Evolutionary conservation across 2,113 vertebrate species (phyloP).

Genomic region (Pelecanus crispus): DNA sequence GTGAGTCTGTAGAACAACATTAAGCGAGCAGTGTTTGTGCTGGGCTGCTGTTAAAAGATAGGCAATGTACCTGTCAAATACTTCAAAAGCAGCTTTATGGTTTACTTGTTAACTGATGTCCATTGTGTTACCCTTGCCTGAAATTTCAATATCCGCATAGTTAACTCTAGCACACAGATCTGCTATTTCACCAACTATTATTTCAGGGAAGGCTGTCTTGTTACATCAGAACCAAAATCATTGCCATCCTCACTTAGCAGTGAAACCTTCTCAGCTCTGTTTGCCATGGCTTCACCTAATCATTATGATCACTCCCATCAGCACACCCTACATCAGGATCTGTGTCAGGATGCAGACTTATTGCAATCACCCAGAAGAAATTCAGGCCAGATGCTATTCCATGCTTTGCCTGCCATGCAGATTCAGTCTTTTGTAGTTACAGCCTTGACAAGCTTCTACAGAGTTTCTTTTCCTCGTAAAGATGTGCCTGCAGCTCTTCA

Average conservation of each 20-base stretch:
- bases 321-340: background rate
- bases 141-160: background rate
- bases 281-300: background rate
- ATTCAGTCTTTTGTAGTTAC: background rate
- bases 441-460: background rate
- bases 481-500: background rate
- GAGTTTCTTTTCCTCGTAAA: background rate
- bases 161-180: background rate
- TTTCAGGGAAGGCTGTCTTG: background rate
- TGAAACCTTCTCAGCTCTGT: background rate
- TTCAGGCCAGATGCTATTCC: background rate
- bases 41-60: background rate
- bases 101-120: background rate
- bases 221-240: background rate
- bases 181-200: background rate
- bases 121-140: background rate
- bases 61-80: background rate
- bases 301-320: background rate
- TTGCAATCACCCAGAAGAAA: background rate
- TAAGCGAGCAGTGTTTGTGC: background rate
- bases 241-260: background rate
- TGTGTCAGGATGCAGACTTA: background rate
- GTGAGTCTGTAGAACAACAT: background rate
- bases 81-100: background rate
- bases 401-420: background rate